Base-by-base conservation (phyloP, 1,140 invertebrate species). In the Aradophagus sp. region DNA sequence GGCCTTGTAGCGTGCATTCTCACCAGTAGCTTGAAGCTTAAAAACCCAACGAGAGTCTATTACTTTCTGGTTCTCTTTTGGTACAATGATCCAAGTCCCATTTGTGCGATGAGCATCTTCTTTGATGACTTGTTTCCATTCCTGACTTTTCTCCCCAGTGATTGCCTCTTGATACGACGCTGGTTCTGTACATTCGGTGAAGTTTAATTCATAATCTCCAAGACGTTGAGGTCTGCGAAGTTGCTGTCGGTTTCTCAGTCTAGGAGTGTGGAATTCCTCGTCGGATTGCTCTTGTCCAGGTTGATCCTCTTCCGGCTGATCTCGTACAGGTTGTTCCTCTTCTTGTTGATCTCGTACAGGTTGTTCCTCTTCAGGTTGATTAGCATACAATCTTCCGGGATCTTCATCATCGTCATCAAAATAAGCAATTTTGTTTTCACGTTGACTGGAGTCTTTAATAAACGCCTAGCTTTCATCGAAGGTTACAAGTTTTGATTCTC, bases 21-120 rank as follows among this genome's bases (percentile, higher is more conserved):
- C 2, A 8, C 8, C 20, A 5, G 11, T 27, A n/a, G 12, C n/a
- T 27, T 26, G 13, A 11, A 38, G 16, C 10, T 38, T 36, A 8
- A 50, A 50, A 0, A 50, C 47, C 47, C 47, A 50, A 6, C 13
- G 36, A 1, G 19, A 50, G n/a, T 17, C 20, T 2, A 50, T 31
- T 5, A 10, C n/a, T 11, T 11, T 4, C 13, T 10, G 20, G 13
- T n/a, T 36, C 36, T 26, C 10, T 6, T 26, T 12, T 36, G 5
- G 11, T 16, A 27, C 10, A 5, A 38, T 23, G 8, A 13, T 36
- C 47, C 47, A 50, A 0, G 47, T 50, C 5, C 8, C 2, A 38
- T 50, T 50, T 14, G 1, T n/a, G 1, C 27, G 0, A 16, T 50
- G 47, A 1, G 47, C n/a, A 23, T 31, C 29, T 31, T 31, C 29